Percentiles rank a stretch among this genome's conserved stretches.
Evolutionary conservation across 1,140 invertebrate species (phyloP).

Genomic region (Drosophila teissieri): DNA sequence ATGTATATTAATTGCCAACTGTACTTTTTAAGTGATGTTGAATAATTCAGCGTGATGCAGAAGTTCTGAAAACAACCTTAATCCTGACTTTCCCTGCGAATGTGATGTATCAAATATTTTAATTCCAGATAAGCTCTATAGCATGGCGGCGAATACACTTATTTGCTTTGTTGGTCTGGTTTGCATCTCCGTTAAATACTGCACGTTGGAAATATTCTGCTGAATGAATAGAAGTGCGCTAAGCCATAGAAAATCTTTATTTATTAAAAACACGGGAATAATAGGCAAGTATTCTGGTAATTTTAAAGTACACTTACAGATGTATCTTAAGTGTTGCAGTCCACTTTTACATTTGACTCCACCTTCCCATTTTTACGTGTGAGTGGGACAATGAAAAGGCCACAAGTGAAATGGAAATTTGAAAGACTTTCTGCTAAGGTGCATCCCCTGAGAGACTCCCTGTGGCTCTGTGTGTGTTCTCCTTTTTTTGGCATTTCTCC

Average conservation of each 20-base stretch:
- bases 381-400: conserved; percentile 1
- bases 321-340: not conserved
- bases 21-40: not conserved
- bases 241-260: not conserved
- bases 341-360: conserved; percentile 8
- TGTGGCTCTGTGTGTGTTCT: not conserved
- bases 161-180: not conserved
- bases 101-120: not conserved
- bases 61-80: not conserved
- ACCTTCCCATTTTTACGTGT: not conserved
- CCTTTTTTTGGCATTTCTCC: conserved; percentile 12
- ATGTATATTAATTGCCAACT: not conserved
- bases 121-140: not conserved
- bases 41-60: not conserved
- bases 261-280: not conserved
- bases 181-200: not conserved
- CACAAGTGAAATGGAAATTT: conserved; percentile 31
- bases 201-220: too few species aligned
- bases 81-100: not conserved
- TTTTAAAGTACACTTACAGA: not conserved
- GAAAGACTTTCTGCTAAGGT: conserved; percentile 14
- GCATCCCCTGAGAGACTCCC: conserved; percentile 8
- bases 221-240: not conserved
- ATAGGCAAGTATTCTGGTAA: not conserved
- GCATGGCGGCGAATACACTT: not conserved